A percentile compares a stretch with the other conserved stretches of the same genome.
Evolutionary conservation across 1,140 invertebrate genomes (phyloP).

Genomic region (Drosophila malerkotliana): DNA sequence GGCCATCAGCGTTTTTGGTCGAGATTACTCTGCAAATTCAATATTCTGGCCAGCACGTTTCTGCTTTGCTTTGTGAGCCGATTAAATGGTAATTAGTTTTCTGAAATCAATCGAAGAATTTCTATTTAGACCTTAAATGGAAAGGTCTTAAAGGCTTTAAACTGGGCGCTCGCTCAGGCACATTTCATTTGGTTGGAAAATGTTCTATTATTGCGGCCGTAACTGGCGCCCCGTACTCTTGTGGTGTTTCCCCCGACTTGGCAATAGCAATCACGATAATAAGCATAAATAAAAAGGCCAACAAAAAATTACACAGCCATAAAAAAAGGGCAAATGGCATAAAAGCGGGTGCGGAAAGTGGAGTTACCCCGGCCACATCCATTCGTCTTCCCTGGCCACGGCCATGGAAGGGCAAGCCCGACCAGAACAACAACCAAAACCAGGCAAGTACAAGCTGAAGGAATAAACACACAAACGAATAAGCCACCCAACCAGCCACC

Average conservation of each 20-base stretch:
- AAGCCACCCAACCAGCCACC: not conserved
- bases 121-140: not conserved
- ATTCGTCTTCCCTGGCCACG: constrained; percentile 11
- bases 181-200: not conserved
- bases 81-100: not conserved
- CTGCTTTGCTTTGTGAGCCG: not conserved
- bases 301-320: constrained; percentile 78
- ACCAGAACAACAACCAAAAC: constrained; percentile 1
- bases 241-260: constrained; percentile 10
- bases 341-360: not conserved
- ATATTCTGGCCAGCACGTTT: constrained; percentile 1
- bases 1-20: not conserved
- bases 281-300: constrained; percentile 79
- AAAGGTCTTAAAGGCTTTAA: no score
- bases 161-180: no score
- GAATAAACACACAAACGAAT: constrained; percentile 19
- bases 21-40: constrained; percentile 8
- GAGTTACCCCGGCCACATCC: constrained; percentile 9
- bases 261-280: constrained; percentile 75
- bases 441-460: not conserved
- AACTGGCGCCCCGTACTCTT: not conserved
- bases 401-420: constrained; percentile 5
- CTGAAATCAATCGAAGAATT: not conserved
- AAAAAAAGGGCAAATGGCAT: constrained; percentile 72
- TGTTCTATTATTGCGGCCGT: not conserved